Base-by-base conservation (phyloP, 2,113 vertebrate species). In the Seriola quinqueradiata region DNA sequence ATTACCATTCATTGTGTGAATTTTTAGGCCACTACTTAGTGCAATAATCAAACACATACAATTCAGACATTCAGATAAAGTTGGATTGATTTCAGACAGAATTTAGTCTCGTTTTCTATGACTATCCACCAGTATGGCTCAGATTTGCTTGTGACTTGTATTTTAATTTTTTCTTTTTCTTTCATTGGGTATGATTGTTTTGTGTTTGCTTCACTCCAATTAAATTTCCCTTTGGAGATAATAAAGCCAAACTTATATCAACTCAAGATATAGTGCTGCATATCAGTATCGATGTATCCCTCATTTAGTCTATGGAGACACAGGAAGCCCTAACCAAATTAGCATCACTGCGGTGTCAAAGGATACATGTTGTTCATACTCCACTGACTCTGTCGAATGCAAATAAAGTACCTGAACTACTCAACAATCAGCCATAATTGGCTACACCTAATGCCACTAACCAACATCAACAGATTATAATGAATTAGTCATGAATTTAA, bases 371-470 rank as follows among this genome's bases (percentile, higher is more conserved):
- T 75, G 81, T 87, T 90, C 75, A 71, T 78, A 87, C 83, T 77
- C 64, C 75, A 73, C 50, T 72, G 85, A 78, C 81, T 82, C 60
- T 3, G 8, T 32, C 38, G 19, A 46, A 89, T 89, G 84, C 70
- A 90, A 89, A 90, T 83, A 58, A 46, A 13, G 72, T 48, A 77
- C 25, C 57, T 58, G 70, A 87, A 89, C 87, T 79, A 75, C 72
- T 88, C 59, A 69, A 90, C 67, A 82, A 88, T 87, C 81, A 89
- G 77, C 66, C 40, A 70, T 90, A 89, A 94, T 89, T 92, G 89
- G 82, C 81, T 73, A 69, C 54, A 86, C 79, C 73, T 90, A 91
- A 90, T 82, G 71, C 82, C 59, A 86, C 86, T 44, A 75, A 88
- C 66, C 77, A 66, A 83, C 85, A 77, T 77, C 74, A 85, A 81